These are phyloP conservation scores for Cricetomys ansorgei DNA, from an alignment of 2,113 vertebrate genomes.

Conservation along the genomic window DNA sequence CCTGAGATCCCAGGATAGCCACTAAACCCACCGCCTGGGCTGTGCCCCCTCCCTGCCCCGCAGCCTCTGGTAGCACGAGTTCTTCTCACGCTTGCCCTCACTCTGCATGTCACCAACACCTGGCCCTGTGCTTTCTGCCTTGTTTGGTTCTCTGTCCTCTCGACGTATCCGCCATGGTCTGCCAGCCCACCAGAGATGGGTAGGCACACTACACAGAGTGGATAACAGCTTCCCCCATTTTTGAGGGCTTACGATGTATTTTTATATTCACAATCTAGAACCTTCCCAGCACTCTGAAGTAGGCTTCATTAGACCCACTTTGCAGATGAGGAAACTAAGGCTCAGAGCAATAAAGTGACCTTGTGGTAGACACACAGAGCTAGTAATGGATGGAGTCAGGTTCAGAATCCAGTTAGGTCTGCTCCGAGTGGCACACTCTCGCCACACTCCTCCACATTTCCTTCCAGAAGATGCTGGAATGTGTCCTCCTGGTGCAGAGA, in stretches of 20 bases:
- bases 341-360: background rate
- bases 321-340: background rate
- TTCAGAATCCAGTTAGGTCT: background rate
- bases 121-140: slow-evolving; percentile 60
- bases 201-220: background rate
- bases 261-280: background rate
- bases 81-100: background rate
- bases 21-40: background rate
- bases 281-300: background rate
- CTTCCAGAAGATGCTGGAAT: background rate
- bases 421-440: background rate
- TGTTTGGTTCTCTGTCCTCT: background rate
- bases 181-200: background rate
- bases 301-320: background rate
- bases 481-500: background rate
- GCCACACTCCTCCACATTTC: background rate
- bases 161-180: rapidly evolving
- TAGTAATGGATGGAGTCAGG: background rate
- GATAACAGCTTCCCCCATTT: background rate
- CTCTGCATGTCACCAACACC: slow-evolving; percentile 83
- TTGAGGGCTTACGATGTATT: background rate
- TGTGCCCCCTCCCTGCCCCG: background rate
- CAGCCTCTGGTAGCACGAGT: background rate
- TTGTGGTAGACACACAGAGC: background rate
- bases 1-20: slow-evolving; percentile 67